Evolutionary conservation across 2,113 vertebrate species (phyloP).

Genomic region (Oreocharis arfaki): DNA sequence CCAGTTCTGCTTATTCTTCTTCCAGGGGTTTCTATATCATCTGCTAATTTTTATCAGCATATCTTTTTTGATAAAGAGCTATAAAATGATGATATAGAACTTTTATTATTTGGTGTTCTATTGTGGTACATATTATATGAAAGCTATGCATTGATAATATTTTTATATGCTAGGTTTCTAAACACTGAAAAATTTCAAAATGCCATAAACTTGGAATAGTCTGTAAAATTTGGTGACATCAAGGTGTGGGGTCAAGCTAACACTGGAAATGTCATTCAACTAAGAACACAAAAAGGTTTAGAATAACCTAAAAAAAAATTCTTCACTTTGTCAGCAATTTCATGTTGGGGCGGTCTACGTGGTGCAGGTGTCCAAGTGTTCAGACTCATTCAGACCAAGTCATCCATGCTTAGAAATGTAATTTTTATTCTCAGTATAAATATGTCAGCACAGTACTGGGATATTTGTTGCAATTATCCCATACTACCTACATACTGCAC

Average conservation of each 20-base stretch:
- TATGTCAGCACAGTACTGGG: neutral
- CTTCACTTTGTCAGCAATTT: neutral
- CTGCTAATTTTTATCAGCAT: neutral
- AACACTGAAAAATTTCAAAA: neutral
- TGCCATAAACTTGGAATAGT: neutral
- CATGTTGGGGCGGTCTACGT: rapidly evolving
- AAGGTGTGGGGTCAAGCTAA: neutral
- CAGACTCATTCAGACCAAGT: neutral
- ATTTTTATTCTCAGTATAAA: neutral
- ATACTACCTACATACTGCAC: neutral
- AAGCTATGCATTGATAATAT: neutral
- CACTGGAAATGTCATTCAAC: neutral
- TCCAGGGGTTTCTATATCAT: neutral
- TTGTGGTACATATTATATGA: neutral
- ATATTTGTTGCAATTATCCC: neutral
- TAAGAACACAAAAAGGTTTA: neutral
- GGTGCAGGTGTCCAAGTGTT: rapidly evolving
- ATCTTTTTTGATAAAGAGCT: neutral
- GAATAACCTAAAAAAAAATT: neutral
- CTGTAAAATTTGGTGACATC: neutral
- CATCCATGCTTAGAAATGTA: neutral
- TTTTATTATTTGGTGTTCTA: neutral
- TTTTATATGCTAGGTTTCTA: neutral
- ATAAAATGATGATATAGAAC: neutral
- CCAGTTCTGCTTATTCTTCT: neutral